Conservation (phyloP, 2,113 vertebrate genomes). For the Dicrurus megarhynchus region DNA sequence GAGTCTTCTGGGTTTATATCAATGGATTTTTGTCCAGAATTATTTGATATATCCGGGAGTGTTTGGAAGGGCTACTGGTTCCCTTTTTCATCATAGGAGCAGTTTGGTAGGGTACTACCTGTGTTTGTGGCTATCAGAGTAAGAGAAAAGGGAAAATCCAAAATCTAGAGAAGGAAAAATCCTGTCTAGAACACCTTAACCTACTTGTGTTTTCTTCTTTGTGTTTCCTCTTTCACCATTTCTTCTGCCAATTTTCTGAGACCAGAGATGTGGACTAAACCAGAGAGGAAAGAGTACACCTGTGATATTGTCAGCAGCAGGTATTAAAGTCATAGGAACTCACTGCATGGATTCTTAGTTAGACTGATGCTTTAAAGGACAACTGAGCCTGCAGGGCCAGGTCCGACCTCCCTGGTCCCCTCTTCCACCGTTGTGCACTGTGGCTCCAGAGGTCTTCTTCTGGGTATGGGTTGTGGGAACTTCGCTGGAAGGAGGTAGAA, state of each 20-base stretch:
- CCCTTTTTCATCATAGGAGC: not conserved
- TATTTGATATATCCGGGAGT: not conserved
- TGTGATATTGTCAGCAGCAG: not conserved
- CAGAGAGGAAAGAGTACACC: not conserved
- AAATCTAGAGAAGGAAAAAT: not conserved
- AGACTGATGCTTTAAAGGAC: not conserved
- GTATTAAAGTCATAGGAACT: not conserved
- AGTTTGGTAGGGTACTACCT: not conserved
- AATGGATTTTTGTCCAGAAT: not conserved
- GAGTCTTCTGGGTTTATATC: not conserved
- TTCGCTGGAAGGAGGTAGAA: not conserved
- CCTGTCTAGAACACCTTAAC: not conserved
- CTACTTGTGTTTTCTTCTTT: not conserved
- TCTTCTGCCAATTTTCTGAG: not conserved
- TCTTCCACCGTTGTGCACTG: rapidly evolving
- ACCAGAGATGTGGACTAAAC: not conserved
- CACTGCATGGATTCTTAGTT: not conserved
- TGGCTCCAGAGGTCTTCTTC: not conserved
- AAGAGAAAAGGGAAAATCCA: not conserved
- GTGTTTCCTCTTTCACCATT: not conserved
- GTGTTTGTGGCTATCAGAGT: not conserved
- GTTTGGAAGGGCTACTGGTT: not conserved
- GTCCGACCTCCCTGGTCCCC: not conserved
- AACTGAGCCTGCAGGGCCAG: not conserved
- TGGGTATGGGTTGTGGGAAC: not conserved